These are phyloP conservation scores for Plotosus lineatus DNA, from an alignment of 2,113 vertebrate species.

Conservation along the genomic window DNA sequence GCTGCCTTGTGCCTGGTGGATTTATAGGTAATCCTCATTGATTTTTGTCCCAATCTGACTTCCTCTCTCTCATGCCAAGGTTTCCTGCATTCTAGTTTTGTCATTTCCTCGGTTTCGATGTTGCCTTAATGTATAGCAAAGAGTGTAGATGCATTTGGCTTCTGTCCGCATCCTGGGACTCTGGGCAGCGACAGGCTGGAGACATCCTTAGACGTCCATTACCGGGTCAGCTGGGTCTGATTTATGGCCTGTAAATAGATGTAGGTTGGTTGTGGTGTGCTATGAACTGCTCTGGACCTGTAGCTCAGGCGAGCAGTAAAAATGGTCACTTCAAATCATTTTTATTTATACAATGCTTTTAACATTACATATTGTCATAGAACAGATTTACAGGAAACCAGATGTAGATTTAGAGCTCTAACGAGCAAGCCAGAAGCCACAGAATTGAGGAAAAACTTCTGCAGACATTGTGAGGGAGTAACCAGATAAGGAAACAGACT, in stretches of 20 bases:
- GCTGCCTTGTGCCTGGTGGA: slow-evolving; percentile 36
- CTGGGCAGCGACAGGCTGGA: background rate
- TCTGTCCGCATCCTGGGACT: background rate
- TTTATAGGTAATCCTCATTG: slow-evolving; percentile 54
- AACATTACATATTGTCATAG: background rate
- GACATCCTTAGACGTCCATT: background rate
- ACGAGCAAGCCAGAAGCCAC: background rate
- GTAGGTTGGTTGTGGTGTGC: background rate
- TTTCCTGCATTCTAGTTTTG: slow-evolving; percentile 15
- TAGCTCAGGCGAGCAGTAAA: background rate
- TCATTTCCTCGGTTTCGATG: background rate
- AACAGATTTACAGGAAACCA: slow-evolving; percentile 2
- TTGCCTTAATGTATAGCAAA: slow-evolving; percentile 22
- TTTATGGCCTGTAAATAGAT: slow-evolving; percentile 1
- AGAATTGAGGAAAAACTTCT: background rate
- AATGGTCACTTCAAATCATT: background rate
- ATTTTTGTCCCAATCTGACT: slow-evolving; percentile 32
- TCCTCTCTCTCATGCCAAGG: slow-evolving; percentile 7
- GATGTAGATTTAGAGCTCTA: background rate
- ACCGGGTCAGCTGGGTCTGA: background rate
- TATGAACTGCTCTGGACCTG: background rate
- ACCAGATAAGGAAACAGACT: background rate
- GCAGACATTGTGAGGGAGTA: background rate
- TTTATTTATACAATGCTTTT: background rate
- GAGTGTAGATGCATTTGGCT: background rate